Percentiles rank a stretch among this genome's conserved stretches.
phyloP scores from a whole-genome alignment of 2,113 vertebrate species.

The Ascaphus truei region DNA sequence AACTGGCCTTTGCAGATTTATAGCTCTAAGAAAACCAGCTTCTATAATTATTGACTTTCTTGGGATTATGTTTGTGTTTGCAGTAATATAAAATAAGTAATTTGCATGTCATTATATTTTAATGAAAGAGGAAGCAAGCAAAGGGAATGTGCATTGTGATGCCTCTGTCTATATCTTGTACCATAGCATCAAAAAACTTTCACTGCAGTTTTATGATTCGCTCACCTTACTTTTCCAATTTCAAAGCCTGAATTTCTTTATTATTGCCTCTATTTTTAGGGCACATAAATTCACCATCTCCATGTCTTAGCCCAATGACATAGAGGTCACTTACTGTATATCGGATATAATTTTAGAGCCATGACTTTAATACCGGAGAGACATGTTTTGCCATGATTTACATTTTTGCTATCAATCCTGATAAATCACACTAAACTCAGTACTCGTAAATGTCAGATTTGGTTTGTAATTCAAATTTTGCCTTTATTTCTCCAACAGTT shows the following conservation, averaged over 20 bases:
- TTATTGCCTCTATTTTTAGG: slow-evolving; percentile 2
- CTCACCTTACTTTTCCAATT: slow-evolving; percentile 8
- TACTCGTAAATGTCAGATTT: slow-evolving; percentile 12
- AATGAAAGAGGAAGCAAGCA: background rate
- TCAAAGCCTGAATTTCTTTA: background rate
- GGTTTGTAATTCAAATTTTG: slow-evolving; percentile 7
- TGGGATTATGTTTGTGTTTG: slow-evolving; percentile 3
- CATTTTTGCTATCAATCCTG: slow-evolving; percentile 20
- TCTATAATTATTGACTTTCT: background rate
- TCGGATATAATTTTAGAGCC: slow-evolving; percentile 18
- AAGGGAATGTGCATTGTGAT: background rate
- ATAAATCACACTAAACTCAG: slow-evolving; percentile 18
- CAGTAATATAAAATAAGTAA: background rate
- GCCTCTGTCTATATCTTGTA: background rate
- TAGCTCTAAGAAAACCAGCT: background rate
- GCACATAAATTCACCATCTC: slow-evolving; percentile 11
- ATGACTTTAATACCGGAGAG: slow-evolving; percentile 9
- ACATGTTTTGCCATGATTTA: slow-evolving; percentile 13
- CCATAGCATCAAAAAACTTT: background rate
- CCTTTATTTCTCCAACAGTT: background rate
- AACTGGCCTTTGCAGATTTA: too few relatives aligned
- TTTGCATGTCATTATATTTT: slow-evolving; percentile 1
- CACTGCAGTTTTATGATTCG: background rate
- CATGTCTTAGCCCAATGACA: slow-evolving; percentile 12
- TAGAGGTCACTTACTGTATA: slow-evolving; percentile 17